These are phyloP conservation scores for Tadarida brasiliensis DNA, from an alignment of 2,797 vertebrate species.

Conservation along the genomic window DNA sequence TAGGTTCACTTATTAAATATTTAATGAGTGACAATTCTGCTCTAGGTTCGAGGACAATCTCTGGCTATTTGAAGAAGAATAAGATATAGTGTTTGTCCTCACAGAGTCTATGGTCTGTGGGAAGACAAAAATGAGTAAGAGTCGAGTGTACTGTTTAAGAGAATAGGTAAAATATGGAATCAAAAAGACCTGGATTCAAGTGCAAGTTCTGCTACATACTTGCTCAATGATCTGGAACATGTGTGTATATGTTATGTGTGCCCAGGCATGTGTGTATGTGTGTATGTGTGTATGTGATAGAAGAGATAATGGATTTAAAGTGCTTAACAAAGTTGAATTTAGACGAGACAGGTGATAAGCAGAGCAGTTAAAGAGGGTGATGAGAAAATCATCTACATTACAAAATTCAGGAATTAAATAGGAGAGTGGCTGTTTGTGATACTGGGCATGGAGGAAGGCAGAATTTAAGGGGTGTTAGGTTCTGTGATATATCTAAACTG, in stretches of 20 bases:
- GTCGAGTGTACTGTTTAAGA: not conserved
- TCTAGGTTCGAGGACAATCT: not conserved
- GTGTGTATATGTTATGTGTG: not conserved
- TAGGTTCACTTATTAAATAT: not conserved
- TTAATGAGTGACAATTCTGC: not conserved
- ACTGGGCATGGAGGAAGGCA: not conserved
- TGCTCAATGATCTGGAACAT: not conserved
- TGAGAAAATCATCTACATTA: not conserved
- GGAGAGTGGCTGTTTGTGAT: not conserved
- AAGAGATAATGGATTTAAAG: not conserved
- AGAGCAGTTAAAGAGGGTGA: not conserved
- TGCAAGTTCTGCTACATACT: not conserved
- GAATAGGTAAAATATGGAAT: not conserved
- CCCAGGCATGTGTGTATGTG: rapidly evolving
- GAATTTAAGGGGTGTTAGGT: not conserved
- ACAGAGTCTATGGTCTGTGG: not conserved
- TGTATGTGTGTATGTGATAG: not conserved
- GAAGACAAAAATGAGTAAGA: not conserved
- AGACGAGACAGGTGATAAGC: not conserved
- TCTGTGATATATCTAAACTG: not conserved
- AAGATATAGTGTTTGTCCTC: not conserved
- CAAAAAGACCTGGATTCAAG: not conserved
- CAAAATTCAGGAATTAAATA: not conserved
- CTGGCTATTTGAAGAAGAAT: not conserved
- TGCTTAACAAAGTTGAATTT: not conserved